A percentile compares a stretch with the other conserved stretches of the same genome.
Evolutionary conservation across 2,113 vertebrate genomes (phyloP).

Genomic region (sheep (Ovis aries)): DNA sequence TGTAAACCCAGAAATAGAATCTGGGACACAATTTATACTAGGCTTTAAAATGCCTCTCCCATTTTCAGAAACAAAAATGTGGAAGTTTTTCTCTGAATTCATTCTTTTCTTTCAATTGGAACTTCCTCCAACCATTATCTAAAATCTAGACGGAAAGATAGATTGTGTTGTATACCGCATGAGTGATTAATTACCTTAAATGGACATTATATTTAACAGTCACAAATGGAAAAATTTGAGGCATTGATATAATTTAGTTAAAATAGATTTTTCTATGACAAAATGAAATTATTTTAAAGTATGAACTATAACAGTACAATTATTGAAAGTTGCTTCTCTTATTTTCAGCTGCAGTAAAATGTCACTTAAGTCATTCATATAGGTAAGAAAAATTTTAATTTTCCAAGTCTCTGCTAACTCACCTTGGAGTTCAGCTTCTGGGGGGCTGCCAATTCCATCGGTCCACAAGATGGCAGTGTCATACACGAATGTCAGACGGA

Average conservation of each 20-base stretch:
- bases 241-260: background rate
- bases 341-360: background rate
- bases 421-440: slow-evolving; percentile 93
- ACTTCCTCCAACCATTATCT: background rate
- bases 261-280: background rate
- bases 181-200: background rate
- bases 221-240: background rate
- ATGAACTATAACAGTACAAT: background rate
- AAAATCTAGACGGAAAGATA: background rate
- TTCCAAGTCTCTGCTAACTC: background rate
- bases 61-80: background rate
- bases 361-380: background rate
- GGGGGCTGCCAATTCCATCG: slow-evolving; percentile 92
- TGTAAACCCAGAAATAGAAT: background rate
- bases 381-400: background rate
- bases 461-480: slow-evolving; percentile 97
- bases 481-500: slow-evolving; percentile 95
- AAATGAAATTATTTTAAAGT: background rate
- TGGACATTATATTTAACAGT: background rate
- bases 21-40: background rate
- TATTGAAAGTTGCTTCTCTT: background rate
- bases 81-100: background rate
- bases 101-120: background rate
- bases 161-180: background rate
- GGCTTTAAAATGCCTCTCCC: background rate